phyloP scores from a whole-genome alignment of 1,140 invertebrate species.

The Formica selysi region DNA sequence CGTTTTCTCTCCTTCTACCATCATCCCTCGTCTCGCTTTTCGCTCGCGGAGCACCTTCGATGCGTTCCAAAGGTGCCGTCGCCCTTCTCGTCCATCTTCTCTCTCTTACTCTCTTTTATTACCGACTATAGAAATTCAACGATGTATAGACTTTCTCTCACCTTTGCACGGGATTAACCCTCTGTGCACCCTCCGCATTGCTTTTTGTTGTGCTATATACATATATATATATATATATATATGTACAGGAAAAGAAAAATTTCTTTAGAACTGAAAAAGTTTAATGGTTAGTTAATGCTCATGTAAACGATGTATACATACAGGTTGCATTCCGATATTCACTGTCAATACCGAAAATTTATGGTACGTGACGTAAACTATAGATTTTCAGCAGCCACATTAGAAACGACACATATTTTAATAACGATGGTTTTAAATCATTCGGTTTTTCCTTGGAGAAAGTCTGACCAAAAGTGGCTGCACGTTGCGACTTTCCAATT shows the following conservation, averaged over 20 bases:
- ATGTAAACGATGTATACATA: not conserved
- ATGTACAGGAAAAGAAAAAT: not conserved
- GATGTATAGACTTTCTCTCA: not conserved
- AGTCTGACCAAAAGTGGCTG: too few relatives aligned
- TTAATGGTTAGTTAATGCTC: not conserved
- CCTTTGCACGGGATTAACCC: not conserved
- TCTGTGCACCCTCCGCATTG: not conserved
- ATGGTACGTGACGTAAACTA: too few relatives aligned
- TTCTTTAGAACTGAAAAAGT: not conserved
- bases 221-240: not conserved
- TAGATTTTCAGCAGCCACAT: too few relatives aligned
- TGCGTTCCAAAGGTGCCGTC: constrained; percentile 36
- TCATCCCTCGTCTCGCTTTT: constrained; percentile 30
- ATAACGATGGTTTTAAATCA: not conserved
- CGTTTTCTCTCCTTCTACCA: constrained; percentile 28
- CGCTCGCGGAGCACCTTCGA: constrained; percentile 11
- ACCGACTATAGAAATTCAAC: constrained; percentile 33
- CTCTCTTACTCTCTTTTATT: constrained; percentile 40
- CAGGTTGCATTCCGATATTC: too few relatives aligned
- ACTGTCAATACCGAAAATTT: too few relatives aligned
- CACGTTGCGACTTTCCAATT: not conserved
- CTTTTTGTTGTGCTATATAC: not conserved
- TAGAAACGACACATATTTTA: not conserved
- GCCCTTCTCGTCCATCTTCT: constrained; percentile 1
- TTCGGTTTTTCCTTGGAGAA: not conserved